Evolutionary conservation across 2,888 invertebrate species (phyloP).

Genomic region (Hesperia comma): DNA sequence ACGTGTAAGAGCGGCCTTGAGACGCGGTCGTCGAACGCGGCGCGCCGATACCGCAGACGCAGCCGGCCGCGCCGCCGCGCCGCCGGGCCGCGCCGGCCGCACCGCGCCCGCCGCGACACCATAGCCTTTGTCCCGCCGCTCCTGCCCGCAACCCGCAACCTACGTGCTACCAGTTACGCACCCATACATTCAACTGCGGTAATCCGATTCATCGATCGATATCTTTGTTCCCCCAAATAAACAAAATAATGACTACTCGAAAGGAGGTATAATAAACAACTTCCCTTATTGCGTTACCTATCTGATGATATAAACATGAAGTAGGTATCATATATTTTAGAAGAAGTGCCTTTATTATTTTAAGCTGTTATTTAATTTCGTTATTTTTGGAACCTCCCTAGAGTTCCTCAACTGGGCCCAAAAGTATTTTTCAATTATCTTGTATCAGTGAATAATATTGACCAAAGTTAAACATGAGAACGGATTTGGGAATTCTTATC

Average conservation of each 20-base stretch:
- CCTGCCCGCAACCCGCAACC: slow-evolving; percentile 59
- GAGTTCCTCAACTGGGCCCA: too few relatives aligned
- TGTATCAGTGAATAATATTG: too few relatives aligned
- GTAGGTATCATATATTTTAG: too few relatives aligned
- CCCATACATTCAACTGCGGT: slow-evolving; percentile 14
- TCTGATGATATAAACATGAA: too few relatives aligned
- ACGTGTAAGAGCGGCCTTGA: slow-evolving; percentile 65
- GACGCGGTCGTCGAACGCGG: slow-evolving; percentile 70
- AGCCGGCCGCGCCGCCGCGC: slow-evolving; percentile 37
- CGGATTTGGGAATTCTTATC: too few relatives aligned
- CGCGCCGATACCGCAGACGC: slow-evolving; percentile 49
- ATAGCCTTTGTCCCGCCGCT: slow-evolving; percentile 66
- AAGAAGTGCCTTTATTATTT: too few relatives aligned
- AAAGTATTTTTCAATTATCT: too few relatives aligned
- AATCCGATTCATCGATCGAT: slow-evolving; percentile 19
- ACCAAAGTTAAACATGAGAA: too few relatives aligned
- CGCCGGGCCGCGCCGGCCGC: slow-evolving; percentile 65
- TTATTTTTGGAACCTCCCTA: too few relatives aligned
- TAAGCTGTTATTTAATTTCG: too few relatives aligned
- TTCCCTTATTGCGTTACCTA: too few relatives aligned
- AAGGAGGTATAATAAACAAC: too few relatives aligned
- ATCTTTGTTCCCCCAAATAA: background rate
- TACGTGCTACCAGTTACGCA: slow-evolving; percentile 42
- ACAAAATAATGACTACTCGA: background rate
- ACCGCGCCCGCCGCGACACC: slow-evolving; percentile 73